These are phyloP conservation scores for Chrysodeixis includens DNA, from an alignment of 2,888 invertebrate species.

Conservation along the genomic window DNA sequence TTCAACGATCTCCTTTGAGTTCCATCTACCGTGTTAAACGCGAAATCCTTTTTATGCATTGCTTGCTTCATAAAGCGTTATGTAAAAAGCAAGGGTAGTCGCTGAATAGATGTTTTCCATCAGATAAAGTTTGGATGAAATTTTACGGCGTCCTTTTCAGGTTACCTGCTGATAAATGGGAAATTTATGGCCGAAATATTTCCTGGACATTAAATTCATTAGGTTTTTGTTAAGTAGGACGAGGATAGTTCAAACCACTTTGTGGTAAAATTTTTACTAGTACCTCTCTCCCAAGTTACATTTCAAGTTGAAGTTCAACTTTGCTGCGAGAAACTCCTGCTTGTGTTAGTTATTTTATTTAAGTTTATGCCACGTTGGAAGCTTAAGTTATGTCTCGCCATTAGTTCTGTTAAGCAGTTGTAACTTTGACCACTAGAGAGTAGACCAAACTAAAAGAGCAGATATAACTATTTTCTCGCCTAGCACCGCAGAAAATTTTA, in stretches of 20 bases:
- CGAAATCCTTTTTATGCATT: slow-evolving; percentile 55
- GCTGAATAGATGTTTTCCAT: slow-evolving; percentile 44
- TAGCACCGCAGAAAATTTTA: not conserved
- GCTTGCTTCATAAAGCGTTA: slow-evolving; percentile 56
- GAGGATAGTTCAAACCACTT: not conserved
- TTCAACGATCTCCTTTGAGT: slow-evolving; percentile 56
- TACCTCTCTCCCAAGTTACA: slow-evolving; percentile 4
- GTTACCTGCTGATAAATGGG: slow-evolving; percentile 23
- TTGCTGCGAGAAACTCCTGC: not conserved
- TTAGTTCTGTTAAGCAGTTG: slow-evolving; percentile 8
- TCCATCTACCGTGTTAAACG: slow-evolving; percentile 60
- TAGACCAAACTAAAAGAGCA: not conserved
- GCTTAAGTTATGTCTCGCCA: slow-evolving; percentile 5
- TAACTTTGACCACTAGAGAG: slow-evolving; percentile 3
- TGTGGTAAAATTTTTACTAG: not conserved
- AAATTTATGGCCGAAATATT: slow-evolving; percentile 18
- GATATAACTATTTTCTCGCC: not conserved
- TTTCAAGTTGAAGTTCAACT: slow-evolving; percentile 6
- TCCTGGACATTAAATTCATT: slow-evolving; percentile 10
- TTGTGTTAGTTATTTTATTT: slow-evolving; percentile 5
- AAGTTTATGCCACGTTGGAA: slow-evolving; percentile 4
- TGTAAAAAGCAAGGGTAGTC: slow-evolving; percentile 42
- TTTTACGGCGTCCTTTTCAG: slow-evolving; percentile 38
- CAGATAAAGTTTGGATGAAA: slow-evolving; percentile 49
- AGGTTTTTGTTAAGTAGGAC: not conserved